Conservation (phyloP, 2,888 invertebrate species). For the Cataglyphis rosenhaueri region DNA sequence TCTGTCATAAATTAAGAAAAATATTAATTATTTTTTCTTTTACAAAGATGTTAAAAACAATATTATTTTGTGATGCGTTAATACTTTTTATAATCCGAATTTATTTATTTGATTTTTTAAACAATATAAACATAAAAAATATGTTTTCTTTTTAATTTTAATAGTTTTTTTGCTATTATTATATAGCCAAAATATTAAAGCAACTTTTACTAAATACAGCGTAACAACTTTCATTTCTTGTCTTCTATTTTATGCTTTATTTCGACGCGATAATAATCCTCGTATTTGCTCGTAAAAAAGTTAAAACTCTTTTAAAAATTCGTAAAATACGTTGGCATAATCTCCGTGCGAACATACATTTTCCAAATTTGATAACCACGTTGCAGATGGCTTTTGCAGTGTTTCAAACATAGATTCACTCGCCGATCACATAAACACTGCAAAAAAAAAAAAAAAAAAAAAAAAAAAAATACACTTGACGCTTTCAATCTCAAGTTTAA, state of each 20-base stretch:
- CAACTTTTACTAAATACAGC: background rate
- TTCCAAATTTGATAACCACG: constrained; percentile 31
- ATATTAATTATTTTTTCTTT: no score
- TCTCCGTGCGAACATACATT: background rate
- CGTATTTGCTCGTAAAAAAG: background rate
- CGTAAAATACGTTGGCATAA: background rate
- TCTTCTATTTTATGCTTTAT: background rate
- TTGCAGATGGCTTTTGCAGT: background rate
- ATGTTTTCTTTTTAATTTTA: no score
- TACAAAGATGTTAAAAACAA: no score
- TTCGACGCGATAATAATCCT: background rate
- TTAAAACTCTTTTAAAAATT: background rate
- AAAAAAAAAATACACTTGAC: background rate
- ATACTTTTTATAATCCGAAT: no score
- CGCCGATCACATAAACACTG: constrained; percentile 28
- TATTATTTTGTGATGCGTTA: no score
- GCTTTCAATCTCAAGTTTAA: constrained; percentile 50
- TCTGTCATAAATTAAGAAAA: no score
- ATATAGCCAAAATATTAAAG: no score
- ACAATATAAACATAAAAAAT: no score
- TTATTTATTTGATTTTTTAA: no score
- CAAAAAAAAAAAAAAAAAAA: background rate
- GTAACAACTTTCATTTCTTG: background rate
- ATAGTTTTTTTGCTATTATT: no score
- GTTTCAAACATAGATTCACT: constrained; percentile 10